Percentiles rank a stretch among this genome's conserved stretches.
Conservation (phyloP, 2,113 vertebrate genomes). For the Dunckerocampus dactyliophorus region DNA sequence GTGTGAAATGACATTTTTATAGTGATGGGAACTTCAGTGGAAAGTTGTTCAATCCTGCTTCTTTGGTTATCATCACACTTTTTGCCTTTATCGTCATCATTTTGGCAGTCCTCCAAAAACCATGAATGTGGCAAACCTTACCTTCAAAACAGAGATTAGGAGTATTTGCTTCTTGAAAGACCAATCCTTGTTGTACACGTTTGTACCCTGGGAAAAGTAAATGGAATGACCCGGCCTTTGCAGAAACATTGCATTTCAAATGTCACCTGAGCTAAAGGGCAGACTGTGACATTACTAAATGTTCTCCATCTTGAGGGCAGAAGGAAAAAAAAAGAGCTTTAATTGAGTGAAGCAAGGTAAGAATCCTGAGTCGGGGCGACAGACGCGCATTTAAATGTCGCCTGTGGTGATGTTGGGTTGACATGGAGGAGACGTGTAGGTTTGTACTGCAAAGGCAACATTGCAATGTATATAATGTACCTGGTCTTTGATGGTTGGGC, state of each 20-base stretch:
- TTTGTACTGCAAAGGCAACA: constrained; percentile 11
- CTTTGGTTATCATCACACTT: too few species aligned
- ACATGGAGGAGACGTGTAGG: constrained; percentile 25
- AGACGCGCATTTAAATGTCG: constrained; percentile 68
- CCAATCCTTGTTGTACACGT: constrained; percentile 4
- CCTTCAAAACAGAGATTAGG: too few species aligned
- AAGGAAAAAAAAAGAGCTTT: constrained; percentile 29
- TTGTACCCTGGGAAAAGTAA: constrained; percentile 14
- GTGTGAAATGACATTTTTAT: too few species aligned
- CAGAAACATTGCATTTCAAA: constrained; percentile 54
- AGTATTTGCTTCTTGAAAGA: not conserved
- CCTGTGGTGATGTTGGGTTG: constrained; percentile 31
- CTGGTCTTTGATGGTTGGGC: too few species aligned
- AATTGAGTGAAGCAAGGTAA: constrained; percentile 52
- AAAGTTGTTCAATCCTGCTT: too few species aligned
- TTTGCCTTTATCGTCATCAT: too few species aligned
- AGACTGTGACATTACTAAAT: constrained; percentile 55
- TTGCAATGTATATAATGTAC: not conserved
- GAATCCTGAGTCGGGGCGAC: constrained; percentile 45
- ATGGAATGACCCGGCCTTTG: constrained; percentile 22
- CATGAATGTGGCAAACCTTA: too few species aligned
- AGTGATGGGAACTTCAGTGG: too few species aligned
- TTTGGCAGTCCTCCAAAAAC: too few species aligned
- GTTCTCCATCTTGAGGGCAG: constrained; percentile 30
- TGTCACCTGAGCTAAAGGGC: constrained; percentile 60